Evolutionary conservation across 2,888 invertebrate genomes (phyloP), one percentile per base, ranked within the genome.

Genomic region (Ochlodes sylvanus): DNA sequence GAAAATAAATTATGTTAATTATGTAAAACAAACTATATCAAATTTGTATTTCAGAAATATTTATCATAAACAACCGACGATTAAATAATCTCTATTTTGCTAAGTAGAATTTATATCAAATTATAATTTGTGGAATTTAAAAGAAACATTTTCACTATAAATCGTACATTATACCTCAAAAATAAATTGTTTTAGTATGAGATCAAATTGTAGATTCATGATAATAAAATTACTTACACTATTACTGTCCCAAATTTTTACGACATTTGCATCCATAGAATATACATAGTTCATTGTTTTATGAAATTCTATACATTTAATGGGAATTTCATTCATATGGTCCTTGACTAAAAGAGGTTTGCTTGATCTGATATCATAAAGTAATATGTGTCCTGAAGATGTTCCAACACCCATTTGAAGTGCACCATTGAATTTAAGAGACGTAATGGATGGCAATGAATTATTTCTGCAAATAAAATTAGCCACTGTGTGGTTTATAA

Each of bases 351-450:
- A 88, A 55, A 97, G 94, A 0, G 99, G 99, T 81, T 97, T 97
- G 75, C 96, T 96, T 7, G 98, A 97, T 72, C 99, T 95, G 72
- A 99, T 96, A 85, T 99, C 99, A 85, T 99, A 99, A 0, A 99
- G 86, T 10, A 99, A 91, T 42, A 99, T 95, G 93, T 99, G 98
- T 0, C 99, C 99, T 19, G 98, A 98, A 6, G 96, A 96, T 44
- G 98, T 99, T 12, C 99, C 99, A 3, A 99, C 98, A 19, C 97
- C 99, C 88, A 97, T 90, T 73, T 95, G 95, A 57, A 97, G 89
- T 6, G 95, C 95, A 72, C 96, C 96, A 85, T 97, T 95, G 86
- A 95, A 97, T 83, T 96, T 96, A 1, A 98, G 83, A 14, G 97
- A 94, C n/a, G 97, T 96, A 63, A 98, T 94, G 7, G 96, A 95